Conservation (phyloP, 2,113 vertebrate species). For the Carassius auratus region DNA sequence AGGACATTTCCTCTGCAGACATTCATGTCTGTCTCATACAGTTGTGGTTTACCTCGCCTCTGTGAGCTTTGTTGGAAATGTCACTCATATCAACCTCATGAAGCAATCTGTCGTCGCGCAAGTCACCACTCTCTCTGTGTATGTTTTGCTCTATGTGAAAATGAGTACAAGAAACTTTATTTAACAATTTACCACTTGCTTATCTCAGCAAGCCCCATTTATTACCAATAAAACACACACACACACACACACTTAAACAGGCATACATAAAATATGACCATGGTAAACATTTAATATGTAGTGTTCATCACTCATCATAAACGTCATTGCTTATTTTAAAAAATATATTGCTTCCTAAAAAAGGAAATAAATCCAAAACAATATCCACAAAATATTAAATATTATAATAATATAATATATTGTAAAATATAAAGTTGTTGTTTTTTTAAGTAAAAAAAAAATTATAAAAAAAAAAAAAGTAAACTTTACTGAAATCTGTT, state of each 20-base stretch:
- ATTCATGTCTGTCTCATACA: not conserved
- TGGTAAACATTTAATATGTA: not conserved
- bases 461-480: not conserved
- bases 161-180: not conserved
- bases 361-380: too few relatives aligned
- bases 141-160: not conserved
- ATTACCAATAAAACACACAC: conserved; percentile 19
- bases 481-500: not conserved
- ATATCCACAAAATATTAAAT: not conserved
- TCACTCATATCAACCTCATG: conserved; percentile 4
- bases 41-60: not conserved
- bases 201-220: not conserved
- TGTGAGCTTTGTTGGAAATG: conserved; percentile 14
- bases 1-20: not conserved
- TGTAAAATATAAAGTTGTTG: not conserved
- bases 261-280: not conserved
- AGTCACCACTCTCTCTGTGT: not conserved
- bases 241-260: conserved; percentile 5
- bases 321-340: not conserved
- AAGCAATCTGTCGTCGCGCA: not conserved
- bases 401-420: too few relatives aligned
- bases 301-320: not conserved
- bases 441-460: not conserved
- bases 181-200: not conserved
- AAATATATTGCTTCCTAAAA: not conserved